A percentile compares a stretch with the other conserved stretches of the same genome.
These are phyloP conservation scores for Leptopilina boulardi DNA, from an alignment of 1,140 invertebrate genomes.

Conservation along the genomic window DNA sequence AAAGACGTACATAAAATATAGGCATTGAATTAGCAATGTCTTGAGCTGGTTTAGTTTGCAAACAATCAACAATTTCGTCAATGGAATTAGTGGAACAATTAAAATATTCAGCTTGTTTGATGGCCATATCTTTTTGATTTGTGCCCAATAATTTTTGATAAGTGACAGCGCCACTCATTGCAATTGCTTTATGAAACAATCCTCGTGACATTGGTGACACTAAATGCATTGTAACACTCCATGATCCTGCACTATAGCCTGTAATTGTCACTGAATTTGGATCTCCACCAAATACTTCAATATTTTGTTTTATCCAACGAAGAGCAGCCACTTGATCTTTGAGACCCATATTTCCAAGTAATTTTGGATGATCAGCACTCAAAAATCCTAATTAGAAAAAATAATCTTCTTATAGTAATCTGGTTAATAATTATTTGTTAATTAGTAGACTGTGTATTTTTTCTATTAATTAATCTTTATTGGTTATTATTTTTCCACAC, in stretches of 20 bases:
- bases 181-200: constrained; percentile 83
- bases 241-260: constrained; percentile 84
- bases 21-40: constrained; percentile 55
- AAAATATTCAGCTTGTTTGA: constrained; percentile 81
- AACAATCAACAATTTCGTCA: constrained; percentile 79
- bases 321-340: constrained; percentile 86
- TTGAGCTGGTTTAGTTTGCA: constrained; percentile 75
- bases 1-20: constrained; percentile 58
- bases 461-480: too few relatives aligned
- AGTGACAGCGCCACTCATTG: constrained; percentile 83
- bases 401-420: too few relatives aligned
- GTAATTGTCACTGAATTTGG: constrained; percentile 81
- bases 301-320: constrained; percentile 85
- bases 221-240: constrained; percentile 81
- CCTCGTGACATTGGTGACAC: constrained; percentile 83
- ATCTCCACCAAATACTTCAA: constrained; percentile 86
- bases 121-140: constrained; percentile 79
- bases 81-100: constrained; percentile 80
- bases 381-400: constrained; percentile 81
- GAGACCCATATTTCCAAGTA: constrained; percentile 84
- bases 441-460: too few relatives aligned
- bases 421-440: too few relatives aligned
- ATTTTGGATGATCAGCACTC: constrained; percentile 79
- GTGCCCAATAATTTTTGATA: constrained; percentile 76
- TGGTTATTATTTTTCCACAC: too few relatives aligned